Percentiles rank a stretch among this genome's conserved stretches.
These are phyloP conservation scores for Xenopus tropicalis DNA, from an alignment of 2,113 vertebrate species.

Conservation along the genomic window DNA sequence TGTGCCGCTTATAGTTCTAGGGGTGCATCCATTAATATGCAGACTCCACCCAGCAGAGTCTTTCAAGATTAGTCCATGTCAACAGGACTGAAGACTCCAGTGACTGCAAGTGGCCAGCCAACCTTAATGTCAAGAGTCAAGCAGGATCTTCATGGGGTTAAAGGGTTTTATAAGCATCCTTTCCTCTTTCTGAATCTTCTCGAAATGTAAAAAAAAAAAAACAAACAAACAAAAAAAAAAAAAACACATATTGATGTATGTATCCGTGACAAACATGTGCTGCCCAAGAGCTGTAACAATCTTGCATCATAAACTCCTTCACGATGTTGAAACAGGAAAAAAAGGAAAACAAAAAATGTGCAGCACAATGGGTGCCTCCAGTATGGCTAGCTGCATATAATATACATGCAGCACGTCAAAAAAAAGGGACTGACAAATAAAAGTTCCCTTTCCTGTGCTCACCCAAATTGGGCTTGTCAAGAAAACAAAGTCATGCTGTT, in stretches of 20 bases:
- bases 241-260: too few species aligned
- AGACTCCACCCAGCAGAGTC: constrained; percentile 48
- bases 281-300: too few species aligned
- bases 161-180: too few species aligned
- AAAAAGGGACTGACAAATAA: neutral
- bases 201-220: too few species aligned
- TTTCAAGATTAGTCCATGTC: constrained; percentile 8
- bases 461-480: constrained; percentile 31
- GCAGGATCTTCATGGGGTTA: constrained; percentile 16
- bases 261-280: too few species aligned
- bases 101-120: constrained; percentile 23
- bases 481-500: neutral
- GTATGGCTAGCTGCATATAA: neutral
- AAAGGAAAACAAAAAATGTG: neutral
- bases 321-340: constrained; percentile 7
- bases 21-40: constrained; percentile 9
- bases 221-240: too few species aligned
- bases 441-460: neutral
- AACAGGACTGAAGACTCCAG: neutral
- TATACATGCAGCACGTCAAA: constrained; percentile 9
- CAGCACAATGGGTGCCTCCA: neutral
- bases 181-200: neutral
- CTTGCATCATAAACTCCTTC: constrained; percentile 23
- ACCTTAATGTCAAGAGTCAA: constrained; percentile 14
- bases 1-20: constrained; percentile 33